These are phyloP conservation scores for Rhizoglyphus robini DNA, from an alignment of 1,140 invertebrate genomes.

Conservation along the genomic window DNA sequence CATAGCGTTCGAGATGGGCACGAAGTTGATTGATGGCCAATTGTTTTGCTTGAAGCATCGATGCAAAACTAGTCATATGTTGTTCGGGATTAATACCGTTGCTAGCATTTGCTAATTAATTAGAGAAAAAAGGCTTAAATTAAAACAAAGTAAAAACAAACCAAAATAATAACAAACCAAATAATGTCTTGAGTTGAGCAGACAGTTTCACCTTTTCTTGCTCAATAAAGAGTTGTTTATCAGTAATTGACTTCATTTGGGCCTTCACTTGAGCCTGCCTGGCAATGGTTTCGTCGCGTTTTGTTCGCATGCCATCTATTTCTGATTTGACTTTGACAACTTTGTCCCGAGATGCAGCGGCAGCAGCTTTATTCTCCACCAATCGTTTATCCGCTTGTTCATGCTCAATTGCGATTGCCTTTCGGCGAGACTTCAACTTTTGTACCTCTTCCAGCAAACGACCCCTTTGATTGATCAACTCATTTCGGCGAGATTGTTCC, in stretches of 20 bases:
- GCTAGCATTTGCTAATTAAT: neutral
- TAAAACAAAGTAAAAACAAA: neutral
- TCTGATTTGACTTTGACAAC: conserved; percentile 84
- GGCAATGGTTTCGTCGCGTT: conserved; percentile 70
- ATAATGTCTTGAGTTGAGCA: conserved; percentile 24
- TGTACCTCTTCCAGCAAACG: conserved; percentile 75
- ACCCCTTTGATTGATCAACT: conserved; percentile 66
- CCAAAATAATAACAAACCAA: neutral
- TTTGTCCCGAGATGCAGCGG: conserved; percentile 67
- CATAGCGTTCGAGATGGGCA: conserved; percentile 51
- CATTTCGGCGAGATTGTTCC: conserved; percentile 80
- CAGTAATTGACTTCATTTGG: conserved; percentile 46
- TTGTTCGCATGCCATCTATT: conserved; percentile 86
- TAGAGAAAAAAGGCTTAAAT: neutral
- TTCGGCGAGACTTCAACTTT: conserved; percentile 75
- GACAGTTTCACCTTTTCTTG: conserved; percentile 29
- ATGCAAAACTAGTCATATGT: neutral
- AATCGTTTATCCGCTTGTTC: conserved; percentile 41
- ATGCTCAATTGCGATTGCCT: conserved; percentile 65
- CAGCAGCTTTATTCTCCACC: conserved; percentile 35
- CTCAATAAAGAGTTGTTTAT: conserved; percentile 40
- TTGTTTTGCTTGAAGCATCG: conserved; percentile 37
- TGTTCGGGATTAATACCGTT: conserved; percentile 3
- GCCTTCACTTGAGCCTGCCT: conserved; percentile 75
- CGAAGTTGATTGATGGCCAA: conserved; percentile 68